A percentile compares a stretch with the other conserved stretches of the same genome.
Evolutionary conservation across 2,797 vertebrate genomes (phyloP).

Genomic region (Otus scops): DNA sequence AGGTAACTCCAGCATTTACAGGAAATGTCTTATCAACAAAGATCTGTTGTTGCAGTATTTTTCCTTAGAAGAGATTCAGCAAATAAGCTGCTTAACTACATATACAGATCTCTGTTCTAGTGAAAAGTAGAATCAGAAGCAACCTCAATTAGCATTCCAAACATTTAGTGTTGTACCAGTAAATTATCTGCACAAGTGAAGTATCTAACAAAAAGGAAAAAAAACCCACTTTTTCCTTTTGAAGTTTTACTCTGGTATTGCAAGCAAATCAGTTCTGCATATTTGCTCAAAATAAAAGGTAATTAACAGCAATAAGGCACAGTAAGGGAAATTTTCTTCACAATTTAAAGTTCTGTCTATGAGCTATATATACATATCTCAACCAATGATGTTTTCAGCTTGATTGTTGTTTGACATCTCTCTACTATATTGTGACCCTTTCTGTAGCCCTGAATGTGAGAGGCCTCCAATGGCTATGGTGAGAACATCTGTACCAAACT

Average conservation of each 20-base stretch:
- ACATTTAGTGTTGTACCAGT: accelerated
- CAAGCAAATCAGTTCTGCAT: background rate
- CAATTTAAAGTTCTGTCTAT: background rate
- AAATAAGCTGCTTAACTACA: background rate
- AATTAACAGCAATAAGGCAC: background rate
- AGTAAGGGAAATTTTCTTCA: background rate
- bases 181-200: background rate
- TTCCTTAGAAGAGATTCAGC: background rate
- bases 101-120: background rate
- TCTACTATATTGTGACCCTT: background rate
- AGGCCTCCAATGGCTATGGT: background rate
- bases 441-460: accelerated
- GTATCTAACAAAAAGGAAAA: background rate
- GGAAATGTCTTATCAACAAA: background rate
- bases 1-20: background rate
- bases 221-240: background rate
- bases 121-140: background rate
- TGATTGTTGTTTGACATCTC: background rate
- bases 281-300: background rate
- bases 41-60: background rate
- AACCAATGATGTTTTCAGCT: background rate
- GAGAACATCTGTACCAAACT: background rate
- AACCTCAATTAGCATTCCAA: background rate
- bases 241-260: background rate
- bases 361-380: background rate